Percentiles rank a stretch among this genome's conserved stretches.
Conservation (phyloP, 2,113 vertebrate species). For the Tiliqua scincoides region DNA sequence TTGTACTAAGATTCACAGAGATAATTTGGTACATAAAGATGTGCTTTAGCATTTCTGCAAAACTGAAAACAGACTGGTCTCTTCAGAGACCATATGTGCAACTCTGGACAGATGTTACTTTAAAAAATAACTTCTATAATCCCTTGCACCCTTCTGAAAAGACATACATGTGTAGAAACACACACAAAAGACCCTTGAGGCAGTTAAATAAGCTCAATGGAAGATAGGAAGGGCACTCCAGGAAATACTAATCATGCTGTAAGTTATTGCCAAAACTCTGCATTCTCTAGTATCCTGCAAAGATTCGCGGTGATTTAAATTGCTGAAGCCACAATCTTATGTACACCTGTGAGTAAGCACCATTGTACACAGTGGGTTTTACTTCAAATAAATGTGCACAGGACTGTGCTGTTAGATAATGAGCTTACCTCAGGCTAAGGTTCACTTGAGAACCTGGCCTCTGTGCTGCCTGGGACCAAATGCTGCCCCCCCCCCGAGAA, state of each 20-base stretch:
- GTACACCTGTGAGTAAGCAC: not conserved
- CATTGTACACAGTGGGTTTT: not conserved
- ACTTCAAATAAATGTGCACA: not conserved
- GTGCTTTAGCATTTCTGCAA: not conserved
- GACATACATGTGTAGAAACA: not conserved
- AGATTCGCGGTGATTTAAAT: not conserved
- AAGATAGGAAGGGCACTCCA: not conserved
- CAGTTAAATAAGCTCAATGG: slow-evolving; percentile 29
- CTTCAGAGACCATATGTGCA: not conserved
- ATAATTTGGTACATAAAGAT: slow-evolving; percentile 12
- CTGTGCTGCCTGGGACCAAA: too few relatives aligned
- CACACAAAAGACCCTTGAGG: not conserved
- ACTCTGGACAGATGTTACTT: not conserved
- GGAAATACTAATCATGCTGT: slow-evolving; percentile 1
- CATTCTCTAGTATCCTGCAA: slow-evolving; percentile 41
- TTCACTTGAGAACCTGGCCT: too few relatives aligned
- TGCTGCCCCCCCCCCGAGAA: too few relatives aligned
- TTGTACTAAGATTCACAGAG: not conserved
- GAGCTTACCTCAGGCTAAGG: not conserved
- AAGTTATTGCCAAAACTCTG: slow-evolving; percentile 28
- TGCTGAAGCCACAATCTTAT: not conserved
- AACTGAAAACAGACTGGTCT: slow-evolving; percentile 31
- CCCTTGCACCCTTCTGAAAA: not conserved
- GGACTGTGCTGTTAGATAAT: not conserved
- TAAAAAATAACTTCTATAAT: not conserved